Evolutionary conservation across 2,888 invertebrate genomes (phyloP).

Genomic region (Trachelus tabidus): DNA sequence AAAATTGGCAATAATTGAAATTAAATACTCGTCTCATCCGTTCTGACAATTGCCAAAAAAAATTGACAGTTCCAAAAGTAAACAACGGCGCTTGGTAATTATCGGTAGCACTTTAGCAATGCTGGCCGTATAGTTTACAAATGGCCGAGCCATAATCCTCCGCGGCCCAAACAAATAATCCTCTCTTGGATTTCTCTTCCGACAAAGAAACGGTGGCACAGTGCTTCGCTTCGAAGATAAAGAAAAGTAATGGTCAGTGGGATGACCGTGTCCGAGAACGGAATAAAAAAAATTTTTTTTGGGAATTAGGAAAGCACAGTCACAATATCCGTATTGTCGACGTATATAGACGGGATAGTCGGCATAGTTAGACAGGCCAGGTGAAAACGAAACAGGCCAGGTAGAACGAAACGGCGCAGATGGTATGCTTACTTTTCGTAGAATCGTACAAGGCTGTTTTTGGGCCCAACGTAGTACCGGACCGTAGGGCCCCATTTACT

Average conservation of each 20-base stretch:
- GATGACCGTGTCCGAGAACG: not conserved
- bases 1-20: not conserved
- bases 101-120: not conserved
- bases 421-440: not conserved
- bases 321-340: not conserved
- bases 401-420: not conserved
- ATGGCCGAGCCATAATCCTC: not conserved
- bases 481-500: not conserved
- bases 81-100: not conserved
- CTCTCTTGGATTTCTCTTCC: not conserved
- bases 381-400: not conserved
- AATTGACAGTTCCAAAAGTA: not conserved
- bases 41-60: not conserved
- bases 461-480: not conserved
- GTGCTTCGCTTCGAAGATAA: not conserved
- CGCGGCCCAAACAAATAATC: not conserved
- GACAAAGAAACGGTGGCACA: not conserved
- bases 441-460: not conserved
- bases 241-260: not conserved
- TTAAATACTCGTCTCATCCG: not conserved
- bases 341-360: not conserved
- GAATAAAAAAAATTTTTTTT: not conserved
- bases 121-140: not conserved
- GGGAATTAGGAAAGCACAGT: not conserved
- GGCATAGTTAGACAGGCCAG: not conserved